Base-by-base conservation (phyloP, 1,140 invertebrate species). In the Apis cerana region DNA sequence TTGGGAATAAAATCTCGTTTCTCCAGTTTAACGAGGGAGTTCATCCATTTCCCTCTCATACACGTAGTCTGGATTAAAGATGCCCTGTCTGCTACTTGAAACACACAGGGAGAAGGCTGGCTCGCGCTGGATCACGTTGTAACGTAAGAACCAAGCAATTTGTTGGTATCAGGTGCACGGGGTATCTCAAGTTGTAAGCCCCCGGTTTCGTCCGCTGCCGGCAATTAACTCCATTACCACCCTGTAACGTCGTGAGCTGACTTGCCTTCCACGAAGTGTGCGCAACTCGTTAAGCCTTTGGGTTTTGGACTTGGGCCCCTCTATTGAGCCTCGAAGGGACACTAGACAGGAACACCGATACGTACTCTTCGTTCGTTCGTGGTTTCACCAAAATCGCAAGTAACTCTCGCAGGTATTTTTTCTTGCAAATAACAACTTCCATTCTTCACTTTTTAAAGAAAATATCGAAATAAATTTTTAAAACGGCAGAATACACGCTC, bases 171-270 rank as follows among this genome's bases (percentile, higher is more conserved):
- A 94, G 92, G 93, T 94, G 93, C 89, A 85, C 78, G 64, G 84
- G 75, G 90, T 91, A 90, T 93, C 91, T 92, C 84, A 93, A 93
- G 90, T 93, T 92, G 91, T 93, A 93, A 94, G 93, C 93, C 91
- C 89, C 87, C 83, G 82, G 76, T 89, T 83, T 86, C 89, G 74
- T 65, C 84, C 86, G 79, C 82, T 82, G 82, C 86, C 84, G 87
- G 91, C 92, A 93, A 94, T 94, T 94, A 93, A 93, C 93, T 94
- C 92, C 89, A 94, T 94, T 94, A 94, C 93, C 93, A 93, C 92
- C 91, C 92, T 91, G 90, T 94, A 94, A 92, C 92, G 89, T 91
- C 89, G 89, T 89, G 85, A 85, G 76, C 86, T 82, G 88, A 89
- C 87, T 90, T 90, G 89, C 79, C 59, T 85, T 71, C 69, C 61